Evolutionary conservation across 2,888 invertebrate genomes (phyloP).

Genomic region (Amiota communis): DNA sequence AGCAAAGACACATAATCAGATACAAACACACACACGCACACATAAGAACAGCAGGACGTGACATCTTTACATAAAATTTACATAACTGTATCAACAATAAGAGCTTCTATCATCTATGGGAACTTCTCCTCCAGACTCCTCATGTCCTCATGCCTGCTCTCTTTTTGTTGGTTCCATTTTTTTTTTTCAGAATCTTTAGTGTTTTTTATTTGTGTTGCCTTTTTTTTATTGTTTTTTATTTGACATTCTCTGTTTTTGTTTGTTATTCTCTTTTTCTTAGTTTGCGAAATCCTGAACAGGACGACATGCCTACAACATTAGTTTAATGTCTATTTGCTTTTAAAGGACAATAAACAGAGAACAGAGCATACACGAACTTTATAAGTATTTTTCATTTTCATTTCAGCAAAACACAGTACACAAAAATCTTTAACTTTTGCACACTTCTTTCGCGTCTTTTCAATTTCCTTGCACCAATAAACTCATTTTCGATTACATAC

Average conservation of each 20-base stretch:
- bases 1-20: no score
- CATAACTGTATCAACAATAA: conserved; percentile 61
- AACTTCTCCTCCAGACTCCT: no score
- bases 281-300: neutral
- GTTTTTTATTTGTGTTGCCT: conserved; percentile 45
- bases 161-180: neutral
- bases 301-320: conserved; percentile 1
- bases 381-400: neutral
- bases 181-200: neutral
- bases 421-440: neutral
- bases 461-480: conserved; percentile 4
- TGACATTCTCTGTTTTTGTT: conserved; percentile 50
- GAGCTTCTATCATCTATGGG: conserved; percentile 2
- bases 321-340: conserved; percentile 14
- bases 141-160: no score
- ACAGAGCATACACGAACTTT: neutral
- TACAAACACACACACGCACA: conserved; percentile 32
- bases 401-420: neutral
- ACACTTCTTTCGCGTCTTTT: neutral
- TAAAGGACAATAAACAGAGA: neutral
- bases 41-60: conserved; percentile 53
- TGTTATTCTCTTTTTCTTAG: neutral
- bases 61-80: conserved; percentile 66
- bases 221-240: conserved; percentile 65
- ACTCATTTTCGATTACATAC: conserved; percentile 12